phyloP scores from a whole-genome alignment of 2,113 vertebrate species.

The Stegastes partitus region DNA sequence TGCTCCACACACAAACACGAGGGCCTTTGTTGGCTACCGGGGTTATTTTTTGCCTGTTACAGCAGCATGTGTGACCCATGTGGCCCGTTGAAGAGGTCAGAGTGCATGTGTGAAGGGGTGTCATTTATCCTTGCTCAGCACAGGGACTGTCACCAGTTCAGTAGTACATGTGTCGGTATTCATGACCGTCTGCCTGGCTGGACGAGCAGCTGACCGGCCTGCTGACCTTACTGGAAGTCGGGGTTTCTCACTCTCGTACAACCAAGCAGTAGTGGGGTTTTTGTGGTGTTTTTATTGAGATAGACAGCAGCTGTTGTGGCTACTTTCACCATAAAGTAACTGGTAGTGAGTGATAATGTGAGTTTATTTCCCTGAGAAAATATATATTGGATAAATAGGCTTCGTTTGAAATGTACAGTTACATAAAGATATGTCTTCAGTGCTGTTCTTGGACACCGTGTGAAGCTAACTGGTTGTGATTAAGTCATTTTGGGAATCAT shows the following conservation, averaged over 20 bases:
- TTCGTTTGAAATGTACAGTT: neutral
- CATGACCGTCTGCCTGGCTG: neutral
- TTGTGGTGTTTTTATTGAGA: neutral
- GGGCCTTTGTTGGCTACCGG: conserved; percentile 33
- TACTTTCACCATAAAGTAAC: neutral
- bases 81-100: conserved; percentile 28
- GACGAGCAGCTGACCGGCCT: neutral
- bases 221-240: neutral
- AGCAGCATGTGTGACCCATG: conserved; percentile 54
- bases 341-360: neutral
- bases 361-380: neutral
- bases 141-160: conserved; percentile 25
- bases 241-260: neutral
- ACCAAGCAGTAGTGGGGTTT: too few relatives aligned
- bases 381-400: neutral
- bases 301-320: neutral
- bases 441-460: neutral
- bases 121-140: conserved; percentile 41
- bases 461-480: neutral
- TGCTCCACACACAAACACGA: neutral
- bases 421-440: neutral
- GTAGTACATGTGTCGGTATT: conserved; percentile 5
- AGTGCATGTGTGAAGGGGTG: conserved; percentile 38
- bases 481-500: neutral
- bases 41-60: conserved; percentile 58